Base-by-base conservation (phyloP, 1,140 invertebrate species). In the Bursaphelenchus mucronatus region DNA sequence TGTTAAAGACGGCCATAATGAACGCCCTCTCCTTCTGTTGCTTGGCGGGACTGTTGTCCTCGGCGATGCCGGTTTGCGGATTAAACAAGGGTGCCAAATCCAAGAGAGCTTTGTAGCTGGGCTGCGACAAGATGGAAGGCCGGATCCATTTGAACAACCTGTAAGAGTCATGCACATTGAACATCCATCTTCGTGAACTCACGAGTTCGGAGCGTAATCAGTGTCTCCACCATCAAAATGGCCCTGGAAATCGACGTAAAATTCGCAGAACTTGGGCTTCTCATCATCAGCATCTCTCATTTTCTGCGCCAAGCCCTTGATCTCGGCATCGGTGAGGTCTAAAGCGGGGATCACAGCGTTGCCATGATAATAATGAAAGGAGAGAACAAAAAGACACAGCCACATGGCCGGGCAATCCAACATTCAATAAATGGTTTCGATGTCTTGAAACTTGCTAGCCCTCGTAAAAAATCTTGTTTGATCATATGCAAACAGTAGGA, bases 111-210 rank as follows among this genome's bases (percentile, higher is more conserved):
- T 55, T 41, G 43, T n/a, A 63, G 43, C 55, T 63, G 11, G 59
- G 59, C 13, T 11, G 13, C 15, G 21, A 19, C 10, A 63, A 45
- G 3, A 63, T 11, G 11, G 11, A 19, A 11, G 13, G 3, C 21
- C 63, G 21, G 13, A 64, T 58, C 11, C 11, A 15, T 41, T 64
- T 64, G 55, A 63, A 63, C 7, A 63, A 45, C 13, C 58, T 61
- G 59, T 4, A 61, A 21, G 13, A 55, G n/a, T 39, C 1, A 55
- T 39, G n/a, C n/a, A 55, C 4, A 15, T 55, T 55, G 30, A 30
- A 30, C 30, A 54, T 10, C 10, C 13, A 54, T 54, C 53, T 54
- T 10, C 9, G 15, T n/a, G 13, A n/a, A 44, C 54, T 55, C 54
- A 55, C 54, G n/a, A 4, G 1, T 59, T 30, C 41, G 57, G 57